phyloP scores from a whole-genome alignment of 2,888 invertebrate species.

The Erebia epiphron region DNA sequence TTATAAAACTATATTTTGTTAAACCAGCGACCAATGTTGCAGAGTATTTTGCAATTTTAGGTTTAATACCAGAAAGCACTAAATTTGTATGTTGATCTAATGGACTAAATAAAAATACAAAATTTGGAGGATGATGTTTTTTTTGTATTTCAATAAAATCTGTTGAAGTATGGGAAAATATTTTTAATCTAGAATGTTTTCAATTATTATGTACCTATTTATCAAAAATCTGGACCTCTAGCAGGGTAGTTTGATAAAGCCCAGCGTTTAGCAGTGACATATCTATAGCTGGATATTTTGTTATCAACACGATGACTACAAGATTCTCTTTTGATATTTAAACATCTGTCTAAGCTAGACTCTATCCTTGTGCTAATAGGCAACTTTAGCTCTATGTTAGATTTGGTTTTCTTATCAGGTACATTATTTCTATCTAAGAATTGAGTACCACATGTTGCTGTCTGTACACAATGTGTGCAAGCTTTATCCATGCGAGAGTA shows the following conservation, averaged over 20 bases:
- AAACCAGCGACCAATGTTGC: conserved; percentile 1
- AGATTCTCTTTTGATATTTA: conserved; percentile 1
- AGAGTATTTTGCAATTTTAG: conserved; percentile 57
- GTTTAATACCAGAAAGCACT: conserved; percentile 63
- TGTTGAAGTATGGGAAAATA: too few species aligned
- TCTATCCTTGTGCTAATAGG: conserved; percentile 12
- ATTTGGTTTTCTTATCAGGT: conserved; percentile 22
- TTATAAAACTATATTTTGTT: not conserved
- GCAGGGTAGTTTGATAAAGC: conserved; percentile 55
- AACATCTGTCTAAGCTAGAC: not conserved
- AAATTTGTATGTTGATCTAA: conserved; percentile 67
- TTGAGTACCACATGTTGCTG: conserved; percentile 41
- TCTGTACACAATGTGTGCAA: conserved; percentile 43
- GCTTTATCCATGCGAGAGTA: conserved; percentile 54
- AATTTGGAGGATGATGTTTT: conserved; percentile 49
- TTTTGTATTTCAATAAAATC: conserved; percentile 18
- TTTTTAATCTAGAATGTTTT: not conserved
- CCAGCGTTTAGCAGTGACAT: conserved; percentile 58
- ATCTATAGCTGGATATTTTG: conserved; percentile 19
- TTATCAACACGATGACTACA: conserved; percentile 11
- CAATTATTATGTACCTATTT: too few species aligned
- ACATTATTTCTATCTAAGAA: conserved; percentile 34
- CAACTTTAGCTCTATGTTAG: conserved; percentile 15
- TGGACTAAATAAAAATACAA: conserved; percentile 62
- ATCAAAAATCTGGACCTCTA: conserved; percentile 68